Conservation (phyloP, 2,113 vertebrate species). For the Grammomys surdaster region DNA sequence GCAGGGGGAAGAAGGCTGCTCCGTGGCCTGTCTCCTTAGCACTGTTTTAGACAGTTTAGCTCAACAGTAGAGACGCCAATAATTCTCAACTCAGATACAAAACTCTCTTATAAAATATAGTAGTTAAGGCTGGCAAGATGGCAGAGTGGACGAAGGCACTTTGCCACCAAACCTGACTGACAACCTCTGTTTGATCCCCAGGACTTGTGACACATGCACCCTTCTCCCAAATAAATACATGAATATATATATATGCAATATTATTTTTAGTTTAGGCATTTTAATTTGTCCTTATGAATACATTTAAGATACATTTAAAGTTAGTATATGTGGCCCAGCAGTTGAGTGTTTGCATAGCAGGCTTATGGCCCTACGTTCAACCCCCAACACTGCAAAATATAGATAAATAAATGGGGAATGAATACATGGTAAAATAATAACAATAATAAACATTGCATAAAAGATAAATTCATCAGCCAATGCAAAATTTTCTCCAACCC, state of each 20-base stretch:
- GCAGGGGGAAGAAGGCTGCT: not conserved
- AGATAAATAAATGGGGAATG: not conserved
- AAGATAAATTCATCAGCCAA: constrained; percentile 3
- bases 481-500: not conserved
- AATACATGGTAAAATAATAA: not conserved
- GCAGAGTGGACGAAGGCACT: too few species aligned
- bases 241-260: not conserved
- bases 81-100: not conserved
- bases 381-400: not conserved
- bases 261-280: not conserved
- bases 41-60: not conserved
- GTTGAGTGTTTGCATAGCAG: not conserved
- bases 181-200: not conserved
- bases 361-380: not conserved
- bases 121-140: not conserved
- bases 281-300: constrained; percentile 19
- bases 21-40: not conserved
- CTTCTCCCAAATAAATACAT: not conserved
- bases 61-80: not conserved
- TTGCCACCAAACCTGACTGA: not conserved
- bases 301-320: not conserved
- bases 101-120: not conserved
- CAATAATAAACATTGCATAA: not conserved
- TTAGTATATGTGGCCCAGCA: not conserved
- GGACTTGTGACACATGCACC: not conserved